Conservation (phyloP, 2,113 vertebrate genomes). For the Platysteira castanea region DNA sequence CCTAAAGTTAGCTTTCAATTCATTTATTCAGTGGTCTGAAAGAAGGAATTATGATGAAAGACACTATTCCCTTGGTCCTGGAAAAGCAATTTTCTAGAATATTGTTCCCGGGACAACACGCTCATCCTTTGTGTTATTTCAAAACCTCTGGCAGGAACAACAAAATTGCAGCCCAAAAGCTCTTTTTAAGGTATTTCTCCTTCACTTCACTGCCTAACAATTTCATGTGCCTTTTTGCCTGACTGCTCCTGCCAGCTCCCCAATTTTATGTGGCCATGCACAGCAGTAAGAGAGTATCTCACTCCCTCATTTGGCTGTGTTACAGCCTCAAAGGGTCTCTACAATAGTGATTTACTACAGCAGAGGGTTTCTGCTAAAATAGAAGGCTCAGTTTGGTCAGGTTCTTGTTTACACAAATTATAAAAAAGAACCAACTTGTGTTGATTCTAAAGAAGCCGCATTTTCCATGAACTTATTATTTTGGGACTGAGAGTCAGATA, state of each 20-base stretch:
- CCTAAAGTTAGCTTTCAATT: background rate
- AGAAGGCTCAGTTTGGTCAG: background rate
- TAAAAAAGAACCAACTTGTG: background rate
- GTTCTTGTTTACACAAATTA: background rate
- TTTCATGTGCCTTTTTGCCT: background rate
- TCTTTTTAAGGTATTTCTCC: background rate
- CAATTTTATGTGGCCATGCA: background rate
- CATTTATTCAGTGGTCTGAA: background rate
- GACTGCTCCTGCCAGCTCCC: background rate
- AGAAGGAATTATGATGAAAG: background rate
- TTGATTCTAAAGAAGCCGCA: background rate
- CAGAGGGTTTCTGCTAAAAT: background rate
- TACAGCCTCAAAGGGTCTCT: background rate
- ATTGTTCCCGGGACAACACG: background rate
- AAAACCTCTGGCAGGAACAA: background rate
- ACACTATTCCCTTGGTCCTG: background rate
- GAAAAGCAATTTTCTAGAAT: background rate
- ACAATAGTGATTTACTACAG: background rate
- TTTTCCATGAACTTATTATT: background rate
- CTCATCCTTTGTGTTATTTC: background rate
- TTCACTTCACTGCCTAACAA: background rate
- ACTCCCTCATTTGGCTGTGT: background rate
- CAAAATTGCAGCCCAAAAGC: background rate
- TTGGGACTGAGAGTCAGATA: background rate
- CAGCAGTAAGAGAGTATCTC: background rate